These are phyloP conservation scores for Eufriesea mexicana DNA, from an alignment of 1,140 invertebrate genomes.

Conservation along the genomic window DNA sequence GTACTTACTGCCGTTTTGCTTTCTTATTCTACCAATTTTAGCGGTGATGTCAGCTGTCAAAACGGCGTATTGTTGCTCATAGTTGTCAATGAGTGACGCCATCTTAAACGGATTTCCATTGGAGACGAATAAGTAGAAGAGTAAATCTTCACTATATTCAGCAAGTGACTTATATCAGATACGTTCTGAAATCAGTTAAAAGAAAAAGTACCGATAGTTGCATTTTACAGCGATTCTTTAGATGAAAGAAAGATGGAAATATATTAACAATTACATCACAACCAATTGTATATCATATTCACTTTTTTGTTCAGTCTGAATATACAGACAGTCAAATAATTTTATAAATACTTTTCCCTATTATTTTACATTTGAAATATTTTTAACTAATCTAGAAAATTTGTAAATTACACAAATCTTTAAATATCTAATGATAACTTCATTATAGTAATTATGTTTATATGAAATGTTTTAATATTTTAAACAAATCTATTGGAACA, in stretches of 20 bases:
- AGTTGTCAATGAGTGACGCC: conserved; percentile 90
- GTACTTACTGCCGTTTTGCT: conserved; percentile 76
- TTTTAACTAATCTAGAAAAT: neutral
- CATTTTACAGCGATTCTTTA: neutral
- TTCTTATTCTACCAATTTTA: conserved; percentile 88
- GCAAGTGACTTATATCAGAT: neutral
- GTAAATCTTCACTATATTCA: neutral
- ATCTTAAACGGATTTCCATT: conserved; percentile 77
- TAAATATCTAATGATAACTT: no score
- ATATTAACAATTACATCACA: neutral
- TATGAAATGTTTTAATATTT: no score
- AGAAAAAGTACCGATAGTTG: neutral
- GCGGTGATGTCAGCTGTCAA: conserved; percentile 92
- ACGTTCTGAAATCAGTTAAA: conserved; percentile 35
- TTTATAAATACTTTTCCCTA: neutral
- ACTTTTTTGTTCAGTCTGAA: neutral
- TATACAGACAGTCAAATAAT: neutral
- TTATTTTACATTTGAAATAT: neutral
- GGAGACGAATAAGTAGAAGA: conserved; percentile 26
- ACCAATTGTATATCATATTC: neutral
- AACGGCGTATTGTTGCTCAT: conserved; percentile 92
- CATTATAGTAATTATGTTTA: neutral
- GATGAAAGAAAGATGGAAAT: neutral
- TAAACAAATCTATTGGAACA: neutral
- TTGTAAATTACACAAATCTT: neutral